phyloP scores from a whole-genome alignment of 2,888 invertebrate species.

The Mesodorylaimus sp. region DNA sequence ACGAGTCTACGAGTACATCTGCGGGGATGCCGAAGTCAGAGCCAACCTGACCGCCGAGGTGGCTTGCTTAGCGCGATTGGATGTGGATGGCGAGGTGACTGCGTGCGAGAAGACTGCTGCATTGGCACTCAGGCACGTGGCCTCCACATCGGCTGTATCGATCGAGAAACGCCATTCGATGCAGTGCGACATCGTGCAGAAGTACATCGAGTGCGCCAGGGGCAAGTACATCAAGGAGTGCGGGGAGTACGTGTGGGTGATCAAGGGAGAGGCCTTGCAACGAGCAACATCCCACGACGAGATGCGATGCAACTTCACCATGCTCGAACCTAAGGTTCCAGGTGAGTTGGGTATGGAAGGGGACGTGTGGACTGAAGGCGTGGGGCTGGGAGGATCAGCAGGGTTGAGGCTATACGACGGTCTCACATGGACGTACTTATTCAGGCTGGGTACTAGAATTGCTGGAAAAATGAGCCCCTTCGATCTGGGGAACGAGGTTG shows the following conservation, averaged over 20 bases:
- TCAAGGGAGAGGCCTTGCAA: background rate
- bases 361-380: too few relatives aligned
- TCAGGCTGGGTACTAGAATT: too few relatives aligned
- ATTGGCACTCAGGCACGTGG: constrained; percentile 15
- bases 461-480: too few relatives aligned
- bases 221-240: constrained; percentile 1
- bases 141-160: background rate
- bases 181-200: constrained; percentile 5
- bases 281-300: background rate
- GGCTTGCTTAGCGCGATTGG: constrained; percentile 17
- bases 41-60: constrained; percentile 16
- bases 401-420: too few relatives aligned
- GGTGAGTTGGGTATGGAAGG: too few relatives aligned
- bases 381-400: too few relatives aligned
- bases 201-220: constrained; percentile 9
- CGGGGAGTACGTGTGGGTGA: background rate
- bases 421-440: too few relatives aligned
- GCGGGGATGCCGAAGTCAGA: constrained; percentile 16
- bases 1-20: constrained; percentile 20
- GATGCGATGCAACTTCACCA: too few relatives aligned
- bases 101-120: constrained; percentile 18
- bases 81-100: constrained; percentile 12
- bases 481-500: too few relatives aligned
- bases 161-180: background rate
- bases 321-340: too few relatives aligned